phyloP scores from a whole-genome alignment of 2,113 vertebrate genomes.

The Phrynosoma blainvillii region DNA sequence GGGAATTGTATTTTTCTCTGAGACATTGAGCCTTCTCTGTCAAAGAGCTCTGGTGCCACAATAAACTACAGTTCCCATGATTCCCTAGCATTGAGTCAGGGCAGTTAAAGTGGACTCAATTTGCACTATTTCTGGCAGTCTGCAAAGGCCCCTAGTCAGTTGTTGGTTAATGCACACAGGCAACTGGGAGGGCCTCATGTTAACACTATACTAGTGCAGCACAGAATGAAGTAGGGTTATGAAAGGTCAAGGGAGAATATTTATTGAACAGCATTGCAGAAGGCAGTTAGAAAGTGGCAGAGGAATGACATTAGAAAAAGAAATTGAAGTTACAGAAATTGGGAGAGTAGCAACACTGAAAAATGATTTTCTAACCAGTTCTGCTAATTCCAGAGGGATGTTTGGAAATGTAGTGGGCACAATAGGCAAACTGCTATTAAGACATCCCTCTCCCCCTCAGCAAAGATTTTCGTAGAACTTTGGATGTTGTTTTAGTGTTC shows the following conservation, averaged over 20 bases:
- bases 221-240: constrained; percentile 2
- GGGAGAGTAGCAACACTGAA: constrained; percentile 18
- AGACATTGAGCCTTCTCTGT: no score
- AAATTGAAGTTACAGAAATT: constrained; percentile 40
- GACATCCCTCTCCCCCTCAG: neutral
- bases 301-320: constrained; percentile 40
- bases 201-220: constrained; percentile 37
- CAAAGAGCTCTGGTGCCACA: no score
- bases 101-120: no score
- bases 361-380: constrained; percentile 20
- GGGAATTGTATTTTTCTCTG: no score
- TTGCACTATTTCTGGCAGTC: no score
- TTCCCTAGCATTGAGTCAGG: no score
- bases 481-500: neutral
- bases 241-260: constrained; percentile 42
- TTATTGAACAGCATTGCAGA: constrained; percentile 51
- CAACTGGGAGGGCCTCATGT: constrained; percentile 48
- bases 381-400: constrained; percentile 36
- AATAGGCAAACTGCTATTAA: constrained; percentile 12
- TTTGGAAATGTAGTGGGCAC: constrained; percentile 37
- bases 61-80: no score
- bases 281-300: constrained; percentile 58
- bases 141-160: constrained; percentile 13
- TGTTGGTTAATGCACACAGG: constrained; percentile 46
- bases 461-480: neutral